Percentiles rank a stretch among this genome's conserved stretches.
Conservation (phyloP, 2,113 vertebrate genomes). For the Poicephalus meyeri region DNA sequence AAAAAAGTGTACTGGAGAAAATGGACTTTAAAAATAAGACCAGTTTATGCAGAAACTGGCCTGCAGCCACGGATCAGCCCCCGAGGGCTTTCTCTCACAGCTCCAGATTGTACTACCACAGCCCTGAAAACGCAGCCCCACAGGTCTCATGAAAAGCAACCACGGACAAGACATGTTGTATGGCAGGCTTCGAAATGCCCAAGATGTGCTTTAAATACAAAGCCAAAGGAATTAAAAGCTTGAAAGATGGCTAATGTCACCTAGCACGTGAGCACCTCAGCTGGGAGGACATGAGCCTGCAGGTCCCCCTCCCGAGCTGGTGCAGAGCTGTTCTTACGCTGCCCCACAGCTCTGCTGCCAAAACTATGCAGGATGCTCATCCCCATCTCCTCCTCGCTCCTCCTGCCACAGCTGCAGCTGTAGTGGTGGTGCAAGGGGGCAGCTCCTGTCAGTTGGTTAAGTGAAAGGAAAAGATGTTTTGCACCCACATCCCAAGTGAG, state of each 20-base stretch:
- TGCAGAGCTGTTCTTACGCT: not conserved
- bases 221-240: not conserved
- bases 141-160: not conserved
- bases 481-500: not conserved
- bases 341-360: not conserved
- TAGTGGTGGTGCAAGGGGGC: not conserved
- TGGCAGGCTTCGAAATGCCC: not conserved
- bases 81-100: constrained; percentile 54
- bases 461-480: not conserved
- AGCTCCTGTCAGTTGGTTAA: not conserved
- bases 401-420: not conserved
- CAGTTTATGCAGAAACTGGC: constrained; percentile 71
- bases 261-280: not conserved
- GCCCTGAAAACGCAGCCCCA: not conserved
- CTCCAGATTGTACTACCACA: constrained; percentile 32
- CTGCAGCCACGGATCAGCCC: constrained; percentile 41
- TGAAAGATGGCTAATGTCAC: not conserved
- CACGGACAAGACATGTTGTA: not conserved
- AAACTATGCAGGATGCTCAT: not conserved
- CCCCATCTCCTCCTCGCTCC: not conserved
- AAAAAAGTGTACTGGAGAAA: constrained; percentile 63
- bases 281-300: not conserved
- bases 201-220: not conserved
- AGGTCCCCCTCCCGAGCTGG: not conserved
- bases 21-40: constrained; percentile 67